Base-by-base conservation (phyloP, 2,797 vertebrate species). In the Peromyscus melanophrys region DNA sequence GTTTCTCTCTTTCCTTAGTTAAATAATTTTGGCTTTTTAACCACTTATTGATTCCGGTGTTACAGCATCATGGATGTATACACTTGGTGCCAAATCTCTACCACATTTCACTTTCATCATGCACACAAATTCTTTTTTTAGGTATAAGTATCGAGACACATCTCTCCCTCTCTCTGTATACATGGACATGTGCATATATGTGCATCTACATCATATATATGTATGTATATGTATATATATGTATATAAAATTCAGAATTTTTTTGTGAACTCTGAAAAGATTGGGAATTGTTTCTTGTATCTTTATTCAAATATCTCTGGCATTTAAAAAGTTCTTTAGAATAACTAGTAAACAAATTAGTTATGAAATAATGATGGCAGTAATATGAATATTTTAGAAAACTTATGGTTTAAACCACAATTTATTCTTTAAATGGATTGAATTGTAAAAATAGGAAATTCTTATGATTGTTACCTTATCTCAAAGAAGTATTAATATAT, bases 241-340 rank as follows among this genome's bases (percentile, higher is more conserved):
- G 49, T 43, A 2, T 43, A 27, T 57, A 59, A 69, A 19, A 43
- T 43, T 75, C 11, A 75, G 73, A 90, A 55, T 12, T 1, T 1
- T 1, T 78, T 94, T 83, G 17, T 92, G 61, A 84, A 85, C 31
- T 52, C 3, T 91, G 61, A 75, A 46, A 55, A 5, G 29, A 34
- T 27, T 85, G 13, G 17, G 23, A 46, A 25, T 86, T 94, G 1
- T 80, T 95, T 87, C 37, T 23, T 89, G 8, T 40, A 75, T 90
- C 29, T 86, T 31, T 84, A 94, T 96, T 65, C 4, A 96, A 78
- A 59, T 37, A 21, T 67, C 77, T 16, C 12, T 95, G 11, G 14
- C 14, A n/a, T 84, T 16, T 89, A 78, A 69, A 34, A 63, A 29
- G 4, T 81, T 4, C 52, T 87, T 43, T 80, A 96, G 1, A 84